Conservation (phyloP, 2,797 vertebrate species). For the Dendrocincla tyrannina region DNA sequence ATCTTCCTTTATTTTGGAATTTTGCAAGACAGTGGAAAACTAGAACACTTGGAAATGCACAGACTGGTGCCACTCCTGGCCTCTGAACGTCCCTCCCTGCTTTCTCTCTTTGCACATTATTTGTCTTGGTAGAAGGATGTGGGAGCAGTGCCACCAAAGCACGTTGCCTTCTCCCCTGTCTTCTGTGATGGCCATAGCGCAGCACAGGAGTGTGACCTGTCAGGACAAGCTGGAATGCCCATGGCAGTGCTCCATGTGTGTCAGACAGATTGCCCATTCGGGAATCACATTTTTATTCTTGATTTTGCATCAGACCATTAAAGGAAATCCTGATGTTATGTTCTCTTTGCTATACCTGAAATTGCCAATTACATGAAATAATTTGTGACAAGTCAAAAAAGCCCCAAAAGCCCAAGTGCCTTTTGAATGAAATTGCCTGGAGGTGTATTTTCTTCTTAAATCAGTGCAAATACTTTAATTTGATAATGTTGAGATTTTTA, state of each 20-base stretch:
- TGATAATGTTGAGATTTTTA: constrained; percentile 7
- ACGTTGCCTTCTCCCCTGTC: neutral
- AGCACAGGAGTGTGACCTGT: neutral
- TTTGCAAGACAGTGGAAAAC: neutral
- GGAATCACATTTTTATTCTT: neutral
- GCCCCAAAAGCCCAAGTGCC: neutral
- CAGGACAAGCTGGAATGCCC: neutral
- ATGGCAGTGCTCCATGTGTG: neutral
- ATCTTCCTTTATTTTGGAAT: neutral
- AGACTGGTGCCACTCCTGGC: neutral
- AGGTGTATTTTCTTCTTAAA: neutral
- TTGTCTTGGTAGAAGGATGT: neutral
- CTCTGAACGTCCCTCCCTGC: neutral
- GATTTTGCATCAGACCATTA: neutral
- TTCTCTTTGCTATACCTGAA: constrained; percentile 21
- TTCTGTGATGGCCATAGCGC: neutral
- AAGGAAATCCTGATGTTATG: neutral
- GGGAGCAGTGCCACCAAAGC: neutral
- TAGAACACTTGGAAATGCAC: neutral
- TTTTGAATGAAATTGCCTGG: neutral
- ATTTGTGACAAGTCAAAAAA: neutral
- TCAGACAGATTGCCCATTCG: neutral
- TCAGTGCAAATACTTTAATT: neutral
- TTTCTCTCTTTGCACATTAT: neutral
- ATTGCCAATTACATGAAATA: neutral